Evolutionary conservation across 2,888 invertebrate species (phyloP).

Genomic region (Epistrophella euchroma): DNA sequence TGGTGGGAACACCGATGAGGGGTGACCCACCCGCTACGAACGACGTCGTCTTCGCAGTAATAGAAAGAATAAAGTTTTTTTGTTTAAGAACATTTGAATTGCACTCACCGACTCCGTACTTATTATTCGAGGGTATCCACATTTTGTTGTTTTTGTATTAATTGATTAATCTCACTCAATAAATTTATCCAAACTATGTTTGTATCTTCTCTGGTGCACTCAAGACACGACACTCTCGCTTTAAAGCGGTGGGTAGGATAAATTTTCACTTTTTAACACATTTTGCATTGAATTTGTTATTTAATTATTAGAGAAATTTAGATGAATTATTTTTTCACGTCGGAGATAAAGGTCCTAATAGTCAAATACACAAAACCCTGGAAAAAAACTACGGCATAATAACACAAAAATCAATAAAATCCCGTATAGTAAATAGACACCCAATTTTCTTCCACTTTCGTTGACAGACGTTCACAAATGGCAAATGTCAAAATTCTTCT

Average conservation of each 20-base stretch:
- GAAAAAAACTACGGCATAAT: conserved; percentile 66
- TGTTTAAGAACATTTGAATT: neutral
- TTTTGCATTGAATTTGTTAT: conserved; percentile 30
- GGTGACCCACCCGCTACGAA: conserved; percentile 40
- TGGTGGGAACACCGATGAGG: conserved; percentile 10
- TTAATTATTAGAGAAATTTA: neutral
- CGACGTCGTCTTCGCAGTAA: neutral
- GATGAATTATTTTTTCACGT: neutral
- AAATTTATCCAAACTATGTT: conserved; percentile 20
- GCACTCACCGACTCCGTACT: conserved; percentile 84
- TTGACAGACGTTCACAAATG: conserved; percentile 67
- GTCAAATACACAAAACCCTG: conserved; percentile 50
- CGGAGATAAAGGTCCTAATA: conserved; percentile 12
- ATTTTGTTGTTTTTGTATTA: conserved; percentile 76
- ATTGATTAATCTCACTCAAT: conserved; percentile 32
- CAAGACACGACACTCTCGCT: conserved; percentile 38
- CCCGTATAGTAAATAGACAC: conserved; percentile 67
- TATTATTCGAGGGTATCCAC: conserved; percentile 84
- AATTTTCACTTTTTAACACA: conserved; percentile 48
- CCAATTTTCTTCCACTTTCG: conserved; percentile 45
- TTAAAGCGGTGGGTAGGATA: conserved; percentile 33
- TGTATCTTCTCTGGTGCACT: conserved; percentile 22
- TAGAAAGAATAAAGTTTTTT: neutral
- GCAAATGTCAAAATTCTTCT: conserved; percentile 61
- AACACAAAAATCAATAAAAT: conserved; percentile 72